These are phyloP conservation scores for Schizopygopsis pylzovi DNA, from an alignment of 2,797 vertebrate species.

Conservation along the genomic window DNA sequence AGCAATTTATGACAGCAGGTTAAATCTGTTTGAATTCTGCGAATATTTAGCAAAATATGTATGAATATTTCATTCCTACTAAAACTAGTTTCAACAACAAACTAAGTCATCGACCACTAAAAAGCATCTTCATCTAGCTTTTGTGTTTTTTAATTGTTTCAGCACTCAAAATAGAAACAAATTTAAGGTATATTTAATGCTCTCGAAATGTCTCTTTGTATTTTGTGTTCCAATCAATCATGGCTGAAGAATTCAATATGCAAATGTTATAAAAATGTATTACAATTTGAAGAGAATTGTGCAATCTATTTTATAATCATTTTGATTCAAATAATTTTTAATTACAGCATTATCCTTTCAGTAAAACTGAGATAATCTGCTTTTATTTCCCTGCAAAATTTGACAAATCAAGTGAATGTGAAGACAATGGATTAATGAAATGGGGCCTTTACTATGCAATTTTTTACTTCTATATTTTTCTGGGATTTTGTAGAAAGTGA, in stretches of 20 bases:
- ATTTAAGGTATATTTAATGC: conserved; percentile 24
- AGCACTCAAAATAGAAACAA: background rate
- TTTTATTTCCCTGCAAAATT: background rate
- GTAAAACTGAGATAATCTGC: conserved; percentile 1
- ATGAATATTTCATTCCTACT: background rate
- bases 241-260: conserved; percentile 78
- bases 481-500: conserved; percentile 20
- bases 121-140: conserved; percentile 11
- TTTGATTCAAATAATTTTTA: conserved; percentile 59
- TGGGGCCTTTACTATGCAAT: conserved; percentile 51
- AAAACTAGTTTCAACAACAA: conserved; percentile 5
- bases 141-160: background rate
- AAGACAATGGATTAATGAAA: conserved; percentile 37
- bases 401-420: conserved; percentile 33
- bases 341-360: background rate
- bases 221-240: conserved; percentile 50
- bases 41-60: background rate
- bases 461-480: background rate
- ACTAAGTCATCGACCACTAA: conserved; percentile 1
- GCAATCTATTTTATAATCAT: conserved; percentile 69
- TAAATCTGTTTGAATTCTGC: background rate
- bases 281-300: conserved; percentile 72
- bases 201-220: conserved; percentile 27
- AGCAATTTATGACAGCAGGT: conserved; percentile 26
- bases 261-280: conserved; percentile 76